These are phyloP conservation scores for Cercopithecus neglectus DNA, from an alignment of 2,797 vertebrate genomes.

Conservation along the genomic window DNA sequence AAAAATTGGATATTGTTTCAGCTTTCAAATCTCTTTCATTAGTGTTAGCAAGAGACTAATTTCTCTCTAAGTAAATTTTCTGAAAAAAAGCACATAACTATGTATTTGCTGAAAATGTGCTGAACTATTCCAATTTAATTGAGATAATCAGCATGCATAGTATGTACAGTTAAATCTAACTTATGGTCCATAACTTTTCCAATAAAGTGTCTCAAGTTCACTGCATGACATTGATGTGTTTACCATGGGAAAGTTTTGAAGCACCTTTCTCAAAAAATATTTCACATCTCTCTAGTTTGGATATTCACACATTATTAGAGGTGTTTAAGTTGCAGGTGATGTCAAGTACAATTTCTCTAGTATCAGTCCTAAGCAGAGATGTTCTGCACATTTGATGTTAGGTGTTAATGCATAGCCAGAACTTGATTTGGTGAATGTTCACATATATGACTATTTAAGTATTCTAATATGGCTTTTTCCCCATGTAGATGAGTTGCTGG, in stretches of 20 bases:
- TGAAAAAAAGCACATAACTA: background rate
- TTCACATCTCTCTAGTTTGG: background rate
- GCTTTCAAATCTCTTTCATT: constrained; percentile 53
- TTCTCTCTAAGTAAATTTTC: constrained; percentile 61
- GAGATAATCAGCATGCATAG: background rate
- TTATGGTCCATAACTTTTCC: constrained; percentile 25
- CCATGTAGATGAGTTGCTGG: background rate
- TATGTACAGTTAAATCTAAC: background rate
- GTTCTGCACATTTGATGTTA: background rate
- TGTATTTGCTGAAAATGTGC: constrained; percentile 55
- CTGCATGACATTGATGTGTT: background rate
- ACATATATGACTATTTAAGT: background rate
- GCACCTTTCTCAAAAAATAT: background rate
- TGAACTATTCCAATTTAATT: constrained; percentile 61
- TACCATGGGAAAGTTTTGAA: constrained; percentile 18
- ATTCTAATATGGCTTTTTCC: background rate
- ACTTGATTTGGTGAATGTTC: background rate
- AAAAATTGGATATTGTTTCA: constrained; percentile 40
- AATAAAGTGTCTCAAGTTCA: background rate
- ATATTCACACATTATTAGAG: background rate
- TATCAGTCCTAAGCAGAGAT: background rate
- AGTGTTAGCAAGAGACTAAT: constrained; percentile 49
- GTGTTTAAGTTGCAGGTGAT: background rate
- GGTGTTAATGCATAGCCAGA: background rate
- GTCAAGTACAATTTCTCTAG: background rate